Evolutionary conservation across 2,797 vertebrate species (phyloP), one percentile per base, ranked within the genome.

Genomic region (Brachyrhaphis roseni): DNA sequence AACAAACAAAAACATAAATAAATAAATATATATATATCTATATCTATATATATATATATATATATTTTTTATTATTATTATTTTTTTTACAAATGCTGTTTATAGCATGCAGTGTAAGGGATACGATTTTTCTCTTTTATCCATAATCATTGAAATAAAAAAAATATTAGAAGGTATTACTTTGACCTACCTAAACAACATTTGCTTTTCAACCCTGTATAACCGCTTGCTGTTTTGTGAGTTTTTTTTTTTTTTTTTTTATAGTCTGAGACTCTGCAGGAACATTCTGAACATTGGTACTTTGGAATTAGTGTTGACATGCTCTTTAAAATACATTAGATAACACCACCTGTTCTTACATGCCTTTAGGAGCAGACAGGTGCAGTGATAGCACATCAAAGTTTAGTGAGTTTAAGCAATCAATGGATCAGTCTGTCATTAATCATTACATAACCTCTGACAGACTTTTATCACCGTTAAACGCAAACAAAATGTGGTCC

Each of bases 391-490:
- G 39, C 1, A 72, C 11, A 75, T 13, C 0, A 0, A 45, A 75
- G 78, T 82, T 83, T 59, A 82, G 0, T 20, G 0, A 28, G 77
- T 34, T 72, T 80, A 76, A 80, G 1, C 43, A 49, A 80, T 83
- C 71, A 72, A 10, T 53, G 31, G 26, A 51, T 26, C 34, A 53
- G 11, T 20, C 8, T 45, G 41, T 39, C 2, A 13, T 41, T 26
- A 8, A 66, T 10, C 47, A 41, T 5, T 72, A 18, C 16, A 46
- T 20, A 77, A 12, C 26, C 10, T 41, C 71, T 74, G 10, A 15
- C 5, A 5, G 36, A 34, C 26, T 45, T 5, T 7, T 28, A 39
- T 73, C 2, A 7, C 59, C 49, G 1, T 1, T 66, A 47, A 20
- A 47, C n/a, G 15, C 28, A 46, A 76, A 36, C 8, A 64, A 36